A percentile compares a stretch with the other conserved stretches of the same genome.
phyloP scores from a whole-genome alignment of 1,140 invertebrate species.

The Carcinoscorpius rotundicauda region DNA sequence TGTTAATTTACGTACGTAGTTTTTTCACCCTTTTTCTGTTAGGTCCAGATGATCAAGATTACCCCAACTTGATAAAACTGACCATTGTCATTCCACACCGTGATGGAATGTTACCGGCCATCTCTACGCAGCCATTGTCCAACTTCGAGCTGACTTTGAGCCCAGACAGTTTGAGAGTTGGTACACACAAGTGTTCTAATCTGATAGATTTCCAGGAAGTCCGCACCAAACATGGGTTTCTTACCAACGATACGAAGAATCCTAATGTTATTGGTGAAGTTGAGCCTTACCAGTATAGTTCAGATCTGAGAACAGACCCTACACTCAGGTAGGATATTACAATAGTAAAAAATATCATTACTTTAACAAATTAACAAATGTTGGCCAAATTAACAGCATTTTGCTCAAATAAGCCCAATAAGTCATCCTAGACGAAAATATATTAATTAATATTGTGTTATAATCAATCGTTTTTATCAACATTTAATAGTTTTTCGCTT shows the following conservation, averaged over 20 bases:
- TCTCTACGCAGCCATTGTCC: constrained; percentile 33
- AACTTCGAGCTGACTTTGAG: constrained; percentile 35
- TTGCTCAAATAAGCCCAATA: no score
- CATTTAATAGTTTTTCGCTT: no score
- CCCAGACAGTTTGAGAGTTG: constrained; percentile 29
- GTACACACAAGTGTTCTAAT: constrained; percentile 35
- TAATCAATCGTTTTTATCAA: no score
- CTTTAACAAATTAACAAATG: no score
- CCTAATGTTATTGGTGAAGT: constrained; percentile 26
- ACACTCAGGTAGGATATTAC: constrained; percentile 26
- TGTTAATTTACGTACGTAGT: no score
- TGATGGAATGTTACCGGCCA: constrained; percentile 35
- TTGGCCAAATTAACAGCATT: no score
- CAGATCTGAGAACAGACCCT: constrained; percentile 26
- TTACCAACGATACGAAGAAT: constrained; percentile 29
- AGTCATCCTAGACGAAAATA: no score
- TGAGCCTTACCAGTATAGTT: constrained; percentile 32
- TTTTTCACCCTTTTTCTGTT: background rate
- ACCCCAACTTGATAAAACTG: constrained; percentile 31
- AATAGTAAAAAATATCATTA: no score
- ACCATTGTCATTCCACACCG: constrained; percentile 33
- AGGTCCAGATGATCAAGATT: constrained; percentile 29
- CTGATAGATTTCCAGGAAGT: constrained; percentile 30
- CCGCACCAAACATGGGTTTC: constrained; percentile 28
- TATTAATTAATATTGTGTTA: no score